Evolutionary conservation across 2,888 invertebrate genomes (phyloP).

Genomic region (Monochamus alternatus): DNA sequence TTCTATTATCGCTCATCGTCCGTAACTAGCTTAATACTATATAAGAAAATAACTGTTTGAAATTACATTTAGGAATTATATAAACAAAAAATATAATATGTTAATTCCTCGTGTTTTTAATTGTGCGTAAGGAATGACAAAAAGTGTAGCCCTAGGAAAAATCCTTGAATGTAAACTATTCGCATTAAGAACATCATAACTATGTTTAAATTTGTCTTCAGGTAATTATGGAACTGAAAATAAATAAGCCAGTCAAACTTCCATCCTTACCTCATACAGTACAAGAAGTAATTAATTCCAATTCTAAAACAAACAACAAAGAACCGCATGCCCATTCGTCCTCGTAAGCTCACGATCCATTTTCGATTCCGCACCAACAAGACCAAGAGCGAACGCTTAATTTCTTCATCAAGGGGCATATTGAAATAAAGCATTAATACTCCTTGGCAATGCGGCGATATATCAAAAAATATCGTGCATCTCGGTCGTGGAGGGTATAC

Average conservation of each 20-base stretch:
- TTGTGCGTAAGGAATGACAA: too few relatives aligned
- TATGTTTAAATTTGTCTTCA: not conserved
- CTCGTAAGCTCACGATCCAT: conserved; percentile 48
- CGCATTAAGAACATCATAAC: too few relatives aligned
- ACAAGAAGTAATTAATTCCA: not conserved
- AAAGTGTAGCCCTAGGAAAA: too few relatives aligned
- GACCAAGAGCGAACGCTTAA: conserved; percentile 50
- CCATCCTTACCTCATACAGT: not conserved
- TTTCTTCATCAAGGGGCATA: conserved; percentile 58
- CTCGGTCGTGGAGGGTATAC: conserved; percentile 47
- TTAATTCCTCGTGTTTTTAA: too few relatives aligned
- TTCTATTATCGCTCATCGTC: too few relatives aligned
- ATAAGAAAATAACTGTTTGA: too few relatives aligned
- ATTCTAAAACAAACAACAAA: not conserved
- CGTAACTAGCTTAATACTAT: too few relatives aligned
- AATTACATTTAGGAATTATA: too few relatives aligned
- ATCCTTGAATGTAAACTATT: too few relatives aligned
- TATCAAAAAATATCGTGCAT: conserved; percentile 46
- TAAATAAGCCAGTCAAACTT: not conserved
- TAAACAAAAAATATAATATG: too few relatives aligned
- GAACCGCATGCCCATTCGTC: conserved; percentile 39
- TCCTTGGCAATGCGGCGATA: conserved; percentile 47
- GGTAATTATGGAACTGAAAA: not conserved
- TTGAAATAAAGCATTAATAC: conserved; percentile 54
- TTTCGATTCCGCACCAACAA: conserved; percentile 53